phyloP scores from a whole-genome alignment of 2,888 invertebrate genomes.

The Pardosa pseudoannulata region DNA sequence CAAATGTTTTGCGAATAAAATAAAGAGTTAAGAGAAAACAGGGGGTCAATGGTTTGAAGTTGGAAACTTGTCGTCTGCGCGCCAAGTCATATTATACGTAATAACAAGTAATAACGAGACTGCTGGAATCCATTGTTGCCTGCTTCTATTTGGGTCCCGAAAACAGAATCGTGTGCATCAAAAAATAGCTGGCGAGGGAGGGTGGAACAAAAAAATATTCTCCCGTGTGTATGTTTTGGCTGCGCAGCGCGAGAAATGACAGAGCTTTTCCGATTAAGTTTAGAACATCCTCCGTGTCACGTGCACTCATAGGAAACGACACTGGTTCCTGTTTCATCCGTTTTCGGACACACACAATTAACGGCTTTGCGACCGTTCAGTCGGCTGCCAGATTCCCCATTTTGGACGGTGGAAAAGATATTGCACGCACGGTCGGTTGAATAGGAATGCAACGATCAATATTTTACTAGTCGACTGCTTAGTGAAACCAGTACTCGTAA shows the following conservation, averaged over 20 bases:
- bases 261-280: neutral
- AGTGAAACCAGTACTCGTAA: too few species aligned
- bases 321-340: neutral
- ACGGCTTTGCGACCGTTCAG: neutral
- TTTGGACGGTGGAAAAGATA: neutral
- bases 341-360: neutral
- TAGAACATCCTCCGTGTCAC: neutral
- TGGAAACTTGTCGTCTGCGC: too few species aligned
- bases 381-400: neutral
- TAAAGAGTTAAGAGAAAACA: too few species aligned
- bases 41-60: too few species aligned
- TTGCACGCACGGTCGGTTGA: neutral
- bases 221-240: neutral
- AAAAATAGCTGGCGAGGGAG: neutral
- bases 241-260: too few species aligned
- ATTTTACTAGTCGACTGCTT: too few species aligned
- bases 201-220: neutral
- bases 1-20: too few species aligned
- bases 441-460: neutral
- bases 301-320: neutral
- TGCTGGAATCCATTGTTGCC: too few species aligned
- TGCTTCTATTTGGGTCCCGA: too few species aligned
- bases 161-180: neutral
- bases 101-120: too few species aligned
- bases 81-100: too few species aligned